These are phyloP conservation scores for Syndactyla subalaris DNA, from an alignment of 2,797 vertebrate species.

Conservation along the genomic window DNA sequence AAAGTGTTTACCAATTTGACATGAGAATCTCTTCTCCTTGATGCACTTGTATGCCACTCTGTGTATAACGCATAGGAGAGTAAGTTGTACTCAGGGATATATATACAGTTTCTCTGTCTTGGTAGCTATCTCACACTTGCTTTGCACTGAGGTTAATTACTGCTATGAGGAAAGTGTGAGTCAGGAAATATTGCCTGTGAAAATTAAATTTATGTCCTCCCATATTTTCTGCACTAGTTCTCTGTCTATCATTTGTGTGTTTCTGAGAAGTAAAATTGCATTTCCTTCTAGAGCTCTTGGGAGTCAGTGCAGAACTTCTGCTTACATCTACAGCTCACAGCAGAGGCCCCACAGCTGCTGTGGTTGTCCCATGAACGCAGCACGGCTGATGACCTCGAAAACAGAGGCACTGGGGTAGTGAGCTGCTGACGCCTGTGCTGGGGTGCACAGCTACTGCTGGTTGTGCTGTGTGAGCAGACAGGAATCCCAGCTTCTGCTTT, in stretches of 20 bases:
- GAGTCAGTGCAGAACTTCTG: not conserved
- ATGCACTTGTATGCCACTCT: not conserved
- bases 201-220: not conserved
- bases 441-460: rapidly evolving
- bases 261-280: not conserved
- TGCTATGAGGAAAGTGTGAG: not conserved
- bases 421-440: not conserved
- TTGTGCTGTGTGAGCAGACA: not conserved
- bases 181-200: not conserved
- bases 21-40: not conserved
- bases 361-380: not conserved
- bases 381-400: rapidly evolving
- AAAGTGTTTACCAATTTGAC: not conserved
- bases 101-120: not conserved
- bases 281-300: not conserved
- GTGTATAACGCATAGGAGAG: not conserved
- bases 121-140: not conserved
- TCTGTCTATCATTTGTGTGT: not conserved
- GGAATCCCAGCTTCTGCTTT: not conserved
- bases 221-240: not conserved
- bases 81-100: not conserved
- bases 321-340: not conserved
- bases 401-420: not conserved
- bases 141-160: not conserved
- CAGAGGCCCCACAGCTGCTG: not conserved